Percentiles rank a stretch among this genome's conserved stretches.
Evolutionary conservation across 2,888 invertebrate species (phyloP).

Genomic region (Entomobrya multifasciata): DNA sequence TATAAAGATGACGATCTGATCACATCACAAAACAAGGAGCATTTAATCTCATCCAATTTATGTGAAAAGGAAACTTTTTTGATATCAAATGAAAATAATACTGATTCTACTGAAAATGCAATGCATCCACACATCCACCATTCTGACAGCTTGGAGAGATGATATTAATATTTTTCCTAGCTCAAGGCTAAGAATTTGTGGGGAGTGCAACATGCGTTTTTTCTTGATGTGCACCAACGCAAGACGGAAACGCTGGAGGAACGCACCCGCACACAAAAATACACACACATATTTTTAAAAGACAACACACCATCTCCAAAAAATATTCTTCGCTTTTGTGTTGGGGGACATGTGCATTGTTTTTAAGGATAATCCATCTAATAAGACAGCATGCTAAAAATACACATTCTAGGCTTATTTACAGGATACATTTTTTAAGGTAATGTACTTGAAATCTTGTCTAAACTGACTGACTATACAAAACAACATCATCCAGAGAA

Average conservation of each 20-base stretch:
- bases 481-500: neutral
- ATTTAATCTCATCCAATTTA: conserved; percentile 5
- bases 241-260: too few relatives aligned
- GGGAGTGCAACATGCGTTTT: conserved; percentile 43
- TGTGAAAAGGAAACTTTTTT: neutral
- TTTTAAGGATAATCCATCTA: conserved; percentile 55
- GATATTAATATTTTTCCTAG: conserved; percentile 34
- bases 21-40: neutral
- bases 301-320: neutral
- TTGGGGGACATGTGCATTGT: neutral
- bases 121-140: conserved; percentile 16
- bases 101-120: neutral
- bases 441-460: conserved; percentile 1
- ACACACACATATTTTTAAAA: neutral
- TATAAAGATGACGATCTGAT: neutral
- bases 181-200: conserved; percentile 25
- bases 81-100: too few relatives aligned
- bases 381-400: conserved; percentile 25
- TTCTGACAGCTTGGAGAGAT: conserved; percentile 22
- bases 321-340: conserved; percentile 7
- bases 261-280: neutral
- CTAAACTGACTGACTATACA: conserved; percentile 58
- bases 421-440: neutral
- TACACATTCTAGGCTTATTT: neutral
- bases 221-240: neutral